Evolutionary conservation across 2,888 invertebrate genomes (phyloP).

Genomic region (Pyrrhia umbra): DNA sequence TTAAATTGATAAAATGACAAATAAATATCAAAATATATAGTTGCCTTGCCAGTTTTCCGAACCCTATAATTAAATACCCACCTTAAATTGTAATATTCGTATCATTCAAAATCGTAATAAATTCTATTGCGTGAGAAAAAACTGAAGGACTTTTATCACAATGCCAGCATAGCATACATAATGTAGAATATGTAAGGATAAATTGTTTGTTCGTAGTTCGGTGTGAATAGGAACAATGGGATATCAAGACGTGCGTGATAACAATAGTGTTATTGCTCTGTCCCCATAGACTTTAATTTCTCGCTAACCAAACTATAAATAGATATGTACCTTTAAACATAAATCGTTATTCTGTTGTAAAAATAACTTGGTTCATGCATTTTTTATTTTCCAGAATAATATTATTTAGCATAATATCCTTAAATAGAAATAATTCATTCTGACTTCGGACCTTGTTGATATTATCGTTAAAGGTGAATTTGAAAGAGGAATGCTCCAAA

Average conservation of each 20-base stretch:
- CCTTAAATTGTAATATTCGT: constrained; percentile 12
- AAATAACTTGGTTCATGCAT: no score
- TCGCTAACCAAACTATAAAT: constrained; percentile 8
- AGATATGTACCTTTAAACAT: constrained; percentile 1
- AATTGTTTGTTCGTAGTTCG: constrained; percentile 34
- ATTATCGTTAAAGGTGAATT: no score
- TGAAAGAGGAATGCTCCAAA: no score
- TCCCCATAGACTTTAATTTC: constrained; percentile 22
- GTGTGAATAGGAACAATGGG: constrained; percentile 58
- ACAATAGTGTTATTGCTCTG: constrained; percentile 53
- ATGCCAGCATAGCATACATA: constrained; percentile 29
- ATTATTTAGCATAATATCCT: no score
- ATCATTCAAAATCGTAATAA: constrained; percentile 35
- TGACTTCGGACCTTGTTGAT: no score
- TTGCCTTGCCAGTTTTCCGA: neutral
- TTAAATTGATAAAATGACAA: no score
- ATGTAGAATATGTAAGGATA: constrained; percentile 37
- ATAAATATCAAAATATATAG: no score
- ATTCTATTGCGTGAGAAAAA: constrained; percentile 48
- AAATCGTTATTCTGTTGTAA: neutral
- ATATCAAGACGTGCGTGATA: constrained; percentile 48
- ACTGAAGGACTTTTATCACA: constrained; percentile 43
- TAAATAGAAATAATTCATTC: no score
- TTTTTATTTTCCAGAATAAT: no score
- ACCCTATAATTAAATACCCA: constrained; percentile 13